A percentile compares a stretch with the other conserved stretches of the same genome.
phyloP scores from a whole-genome alignment of 2,113 vertebrate species.

The Oreotragus oreotragus region DNA sequence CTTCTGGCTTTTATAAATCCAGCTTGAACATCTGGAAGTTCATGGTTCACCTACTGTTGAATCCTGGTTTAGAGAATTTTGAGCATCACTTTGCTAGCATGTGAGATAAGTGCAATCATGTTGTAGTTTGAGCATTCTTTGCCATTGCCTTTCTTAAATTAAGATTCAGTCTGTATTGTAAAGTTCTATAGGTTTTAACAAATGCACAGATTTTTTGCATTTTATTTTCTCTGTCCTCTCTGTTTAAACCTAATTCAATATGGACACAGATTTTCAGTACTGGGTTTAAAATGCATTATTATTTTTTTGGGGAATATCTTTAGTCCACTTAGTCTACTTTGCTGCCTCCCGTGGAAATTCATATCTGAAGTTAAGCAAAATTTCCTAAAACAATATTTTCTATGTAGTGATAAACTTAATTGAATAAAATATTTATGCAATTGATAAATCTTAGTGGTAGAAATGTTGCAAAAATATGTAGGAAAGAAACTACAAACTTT shows the following conservation, averaged over 20 bases:
- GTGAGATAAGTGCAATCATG: not conserved
- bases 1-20: not conserved
- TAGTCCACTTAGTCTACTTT: not conserved
- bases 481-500: not conserved
- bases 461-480: not conserved
- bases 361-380: not conserved
- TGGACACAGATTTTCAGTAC: not conserved
- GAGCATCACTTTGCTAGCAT: not conserved
- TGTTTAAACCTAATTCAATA: not conserved
- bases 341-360: not conserved
- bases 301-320: not conserved
- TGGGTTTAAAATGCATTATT: not conserved
- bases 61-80: not conserved
- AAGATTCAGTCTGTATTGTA: not conserved
- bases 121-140: not conserved
- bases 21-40: not conserved
- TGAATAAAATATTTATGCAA: not conserved
- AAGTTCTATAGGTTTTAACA: not conserved
- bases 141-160: not conserved
- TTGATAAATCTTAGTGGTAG: not conserved
- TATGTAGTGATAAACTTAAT: not conserved
- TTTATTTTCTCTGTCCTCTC: not conserved
- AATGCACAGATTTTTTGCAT: not conserved
- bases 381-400: not conserved
- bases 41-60: not conserved